Evolutionary conservation across 2,888 invertebrate genomes (phyloP), one percentile per base, ranked within the genome.

Genomic region (Phragmatobia fuliginosa): DNA sequence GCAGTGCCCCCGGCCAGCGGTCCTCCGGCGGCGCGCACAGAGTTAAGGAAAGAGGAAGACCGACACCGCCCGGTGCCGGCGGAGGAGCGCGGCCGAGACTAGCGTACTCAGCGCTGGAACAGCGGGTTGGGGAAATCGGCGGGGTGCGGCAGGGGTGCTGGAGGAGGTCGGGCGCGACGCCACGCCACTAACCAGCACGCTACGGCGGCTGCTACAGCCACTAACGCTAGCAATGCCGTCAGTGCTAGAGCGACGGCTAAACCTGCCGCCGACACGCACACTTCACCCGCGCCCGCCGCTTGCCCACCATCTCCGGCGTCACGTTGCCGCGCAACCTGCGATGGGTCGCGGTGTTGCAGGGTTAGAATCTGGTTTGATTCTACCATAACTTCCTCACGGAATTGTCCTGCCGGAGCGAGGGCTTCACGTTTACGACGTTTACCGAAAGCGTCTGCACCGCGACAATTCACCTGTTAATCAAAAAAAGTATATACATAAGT

Each of bases 131-230:
- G 99, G 95, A 99, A 98, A 95, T 99, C 98, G 78, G 98, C 98
- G 81, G 99, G 99, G 96, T 99, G 99, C 80, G 99, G 98, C 85
- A 99, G 96, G 62, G 99, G 99, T 58, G 98, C 98, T 77, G 98
- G 96, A 66, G 97, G 96, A 86, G 98, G 98, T 67, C 98, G 98
- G 87, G 98, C 96, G 83, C 98, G 96, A 81, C 98, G 95, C 95
- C 98, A 98, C 83, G 99, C 99, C 96, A 99, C 98, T 79, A 99
- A 96, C 99, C 99, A 99, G 93, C 99, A 99, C 75, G 98, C 98
- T 71, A 99, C 98, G 70, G 98, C 98, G 66, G 99, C 98, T 38
- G 99, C 99, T 70, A 99, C 98, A 71, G 99, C 98, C 72, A 99
- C 98, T 77, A 99, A 96, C 71, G 99, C 98, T 87, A 99, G 94